These are phyloP conservation scores for Enteromius thamalakanensis DNA, from an alignment of 2,797 vertebrate species.

Conservation along the genomic window DNA sequence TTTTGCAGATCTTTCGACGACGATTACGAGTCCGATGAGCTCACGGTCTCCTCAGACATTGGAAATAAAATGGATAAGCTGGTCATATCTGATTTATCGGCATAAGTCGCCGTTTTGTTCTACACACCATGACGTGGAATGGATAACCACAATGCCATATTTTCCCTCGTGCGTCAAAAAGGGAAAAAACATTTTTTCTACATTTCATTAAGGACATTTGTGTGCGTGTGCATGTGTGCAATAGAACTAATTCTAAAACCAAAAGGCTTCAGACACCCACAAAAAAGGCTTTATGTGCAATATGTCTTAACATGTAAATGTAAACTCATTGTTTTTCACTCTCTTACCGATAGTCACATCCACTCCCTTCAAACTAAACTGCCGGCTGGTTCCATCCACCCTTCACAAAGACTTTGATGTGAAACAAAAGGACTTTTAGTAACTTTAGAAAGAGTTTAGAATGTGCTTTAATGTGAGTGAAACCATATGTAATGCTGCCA, in stretches of 20 bases:
- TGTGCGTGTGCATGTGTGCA: slow-evolving; percentile 61
- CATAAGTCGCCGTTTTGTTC: slow-evolving; percentile 67
- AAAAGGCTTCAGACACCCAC: slow-evolving; percentile 39
- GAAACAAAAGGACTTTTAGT: slow-evolving; percentile 29
- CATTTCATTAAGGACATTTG: slow-evolving; percentile 69
- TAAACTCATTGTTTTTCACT: slow-evolving; percentile 48
- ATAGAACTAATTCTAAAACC: slow-evolving; percentile 71
- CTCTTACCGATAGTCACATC: slow-evolving; percentile 26
- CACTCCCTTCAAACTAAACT: slow-evolving; percentile 43
- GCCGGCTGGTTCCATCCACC: slow-evolving; percentile 56
- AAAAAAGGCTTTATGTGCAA: slow-evolving; percentile 70
- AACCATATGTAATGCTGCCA: slow-evolving; percentile 42
- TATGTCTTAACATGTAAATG: slow-evolving; percentile 68
- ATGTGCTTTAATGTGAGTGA: slow-evolving; percentile 48
- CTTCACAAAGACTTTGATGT: slow-evolving; percentile 45
- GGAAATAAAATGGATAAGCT: slow-evolving; percentile 92
- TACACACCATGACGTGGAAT: slow-evolving; percentile 50
- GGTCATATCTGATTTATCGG: slow-evolving; percentile 88
- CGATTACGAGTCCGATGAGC: slow-evolving; percentile 92
- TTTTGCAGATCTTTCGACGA: slow-evolving; percentile 92
- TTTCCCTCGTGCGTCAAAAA: slow-evolving; percentile 61
- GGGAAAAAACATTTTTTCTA: slow-evolving; percentile 69
- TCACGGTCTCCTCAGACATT: slow-evolving; percentile 85
- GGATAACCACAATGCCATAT: slow-evolving; percentile 51
- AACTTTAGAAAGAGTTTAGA: slow-evolving; percentile 47